Evolutionary conservation across 2,888 invertebrate species (phyloP), one percentile per base, ranked within the genome.

Genomic region (Serrognathus titanus): DNA sequence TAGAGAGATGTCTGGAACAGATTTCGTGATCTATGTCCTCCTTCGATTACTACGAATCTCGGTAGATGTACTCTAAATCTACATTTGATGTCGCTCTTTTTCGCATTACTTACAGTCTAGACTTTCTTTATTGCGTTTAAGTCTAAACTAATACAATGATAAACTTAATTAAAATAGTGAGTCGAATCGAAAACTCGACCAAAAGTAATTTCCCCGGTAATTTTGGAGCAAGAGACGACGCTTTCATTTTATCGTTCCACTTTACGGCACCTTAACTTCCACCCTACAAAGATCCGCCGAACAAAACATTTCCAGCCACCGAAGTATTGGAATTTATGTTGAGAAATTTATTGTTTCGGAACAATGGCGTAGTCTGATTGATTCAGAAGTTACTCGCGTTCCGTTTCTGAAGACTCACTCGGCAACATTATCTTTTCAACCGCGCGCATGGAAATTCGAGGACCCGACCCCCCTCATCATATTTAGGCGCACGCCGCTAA

Each of bases 1-100:
- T 60, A 58, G 55, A 61, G 59, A 63, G 59, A 63, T 60, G 59
- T 60, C 61, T 61, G 57, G 54, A 57, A 55, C 57, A 59, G 61
- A 63, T 63, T 43, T 43, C 43, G 43, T 43, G 43, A 43, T 43
- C 43, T 43, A 43, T 43, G 43, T 43, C 43, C 43, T 43, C 43
- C 13, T 43, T 16, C 43, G 43, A 43, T 43, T 43, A 43, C 43
- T 9, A 43, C 43, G 13, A 43, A 43, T 43, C 43, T 43, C 43
- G 16, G 12, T 20, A 16, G 43, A 43, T 43, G 43, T 43, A 43
- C 43, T 43, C 43, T 16, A 43, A 43, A 43, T 43, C 43, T 43
- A 43, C 43, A 11, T 43, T 43, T 43, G 43, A 43, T 43, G 20
- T 16, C 43, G 6, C 43, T 12, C 43, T 43, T 43, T 43, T 16